Percentiles rank a stretch among this genome's conserved stretches.
Conservation (phyloP, 2,888 invertebrate species). For the Tachina grossa region DNA sequence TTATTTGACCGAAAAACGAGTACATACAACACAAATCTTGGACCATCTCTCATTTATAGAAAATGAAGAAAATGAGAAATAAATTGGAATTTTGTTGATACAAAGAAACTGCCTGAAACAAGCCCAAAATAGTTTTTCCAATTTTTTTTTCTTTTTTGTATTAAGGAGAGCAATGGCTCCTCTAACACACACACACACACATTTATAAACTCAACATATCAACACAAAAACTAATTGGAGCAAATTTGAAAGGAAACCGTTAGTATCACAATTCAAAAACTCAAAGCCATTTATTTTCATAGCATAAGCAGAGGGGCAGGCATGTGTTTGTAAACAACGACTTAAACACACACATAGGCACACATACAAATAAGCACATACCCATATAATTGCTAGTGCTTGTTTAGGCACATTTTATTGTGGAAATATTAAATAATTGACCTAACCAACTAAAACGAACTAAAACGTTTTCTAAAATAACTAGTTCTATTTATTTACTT, state of each 20-base stretch:
- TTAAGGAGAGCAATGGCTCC: neutral
- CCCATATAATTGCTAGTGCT: neutral
- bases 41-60: slow-evolving; percentile 17
- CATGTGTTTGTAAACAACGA: neutral
- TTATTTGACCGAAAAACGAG: slow-evolving; percentile 24
- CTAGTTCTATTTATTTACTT: slow-evolving; percentile 18
- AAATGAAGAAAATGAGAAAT: slow-evolving; percentile 35
- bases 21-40: slow-evolving; percentile 3
- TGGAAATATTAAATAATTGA: slow-evolving; percentile 19
- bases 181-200: neutral
- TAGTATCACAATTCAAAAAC: slow-evolving; percentile 43
- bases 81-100: slow-evolving; percentile 23
- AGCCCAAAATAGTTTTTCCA: neutral
- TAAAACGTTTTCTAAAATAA: slow-evolving; percentile 19
- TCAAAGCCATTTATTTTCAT: slow-evolving; percentile 49
- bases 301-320: neutral
- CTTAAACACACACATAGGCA: neutral
- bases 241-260: slow-evolving; percentile 58
- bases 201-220: slow-evolving; percentile 9
- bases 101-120: slow-evolving; percentile 21
- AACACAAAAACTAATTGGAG: slow-evolving; percentile 55
- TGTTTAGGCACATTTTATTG: slow-evolving; percentile 1
- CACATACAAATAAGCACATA: neutral
- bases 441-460: neutral
- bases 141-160: neutral